Base-by-base conservation (phyloP, 1,140 invertebrate species). In the Drosophila bifasciata region DNA sequence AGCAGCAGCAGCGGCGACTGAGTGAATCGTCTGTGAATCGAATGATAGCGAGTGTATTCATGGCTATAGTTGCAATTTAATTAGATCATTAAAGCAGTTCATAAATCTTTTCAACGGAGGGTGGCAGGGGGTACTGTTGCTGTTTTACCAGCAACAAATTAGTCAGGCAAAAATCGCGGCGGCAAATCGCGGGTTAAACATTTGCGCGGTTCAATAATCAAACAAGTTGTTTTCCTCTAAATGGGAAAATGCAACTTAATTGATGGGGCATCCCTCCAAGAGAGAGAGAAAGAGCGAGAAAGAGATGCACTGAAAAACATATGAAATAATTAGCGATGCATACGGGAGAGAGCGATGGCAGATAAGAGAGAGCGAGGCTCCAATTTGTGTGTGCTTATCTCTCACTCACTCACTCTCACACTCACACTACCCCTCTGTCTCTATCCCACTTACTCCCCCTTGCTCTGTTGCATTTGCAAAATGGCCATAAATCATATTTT, bases 51-150 rank as follows among this genome's bases (percentile, higher is more conserved):
- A 36, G 32, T 36, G 9, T 36, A 81, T 83, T 81, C 79, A 83
- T 71, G 78, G 78, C 79, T 83, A 13, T 36, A 81, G 78, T 83
- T 83, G 79, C 75, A 53, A 79, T 83, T 83, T 83, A 83, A 83
- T 84, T 84, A 84, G 79, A 84, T 84, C 75, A 84, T 84, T 84
- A 84, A 84, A 72, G 63, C 79, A 68, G 79, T 84, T 79, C 79
- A 84, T 84, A 84, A 83, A 83, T 83, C 79, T 83, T 70, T 53
- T 56, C 48, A 3, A 21, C 7, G 32, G 39, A 56, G 16, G 3
- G 39, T 17, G n/a, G n/a, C n/a, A n/a, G n/a, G n/a, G n/a, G n/a
- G n/a, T n/a, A n/a, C n/a, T n/a, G n/a, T n/a, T n/a, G n/a, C n/a
- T n/a, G n/a, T 78, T 84, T 76, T 84, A 84, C 48, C 48, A 84